phyloP scores from a whole-genome alignment of 2,888 invertebrate genomes.

The Calliscelio sp. region DNA sequence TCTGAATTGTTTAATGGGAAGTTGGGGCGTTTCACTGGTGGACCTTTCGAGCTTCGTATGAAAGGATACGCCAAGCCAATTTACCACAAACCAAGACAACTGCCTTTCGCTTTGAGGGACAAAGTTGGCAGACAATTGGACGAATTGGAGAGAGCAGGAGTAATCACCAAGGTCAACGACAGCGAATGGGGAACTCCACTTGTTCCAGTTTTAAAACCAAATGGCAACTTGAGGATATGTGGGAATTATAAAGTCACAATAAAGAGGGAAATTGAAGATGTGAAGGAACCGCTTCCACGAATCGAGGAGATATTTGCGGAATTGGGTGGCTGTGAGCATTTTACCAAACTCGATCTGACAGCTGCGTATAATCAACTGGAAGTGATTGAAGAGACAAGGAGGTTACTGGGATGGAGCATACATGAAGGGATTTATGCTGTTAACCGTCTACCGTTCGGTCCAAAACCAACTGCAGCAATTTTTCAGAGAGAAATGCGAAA shows the following conservation, averaged over 20 bases:
- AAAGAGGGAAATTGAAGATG: constrained; percentile 75
- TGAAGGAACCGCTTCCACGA: constrained; percentile 77
- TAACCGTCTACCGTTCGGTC: constrained; percentile 81
- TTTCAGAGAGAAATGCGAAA: constrained; percentile 81
- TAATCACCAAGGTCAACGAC: constrained; percentile 31
- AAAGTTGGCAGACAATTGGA: constrained; percentile 52
- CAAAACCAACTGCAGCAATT: constrained; percentile 82
- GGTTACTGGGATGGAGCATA: constrained; percentile 79
- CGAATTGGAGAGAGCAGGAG: constrained; percentile 45
- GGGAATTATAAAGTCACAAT: constrained; percentile 78
- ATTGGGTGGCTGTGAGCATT: constrained; percentile 67
- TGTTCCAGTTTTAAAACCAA: constrained; percentile 45
- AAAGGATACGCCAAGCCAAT: constrained; percentile 49
- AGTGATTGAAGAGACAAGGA: constrained; percentile 77
- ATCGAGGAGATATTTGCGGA: constrained; percentile 78
- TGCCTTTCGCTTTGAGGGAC: constrained; percentile 67
- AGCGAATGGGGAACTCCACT: constrained; percentile 72
- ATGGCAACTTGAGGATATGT: constrained; percentile 67
- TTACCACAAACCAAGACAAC: constrained; percentile 62
- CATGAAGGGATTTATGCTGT: constrained; percentile 74
- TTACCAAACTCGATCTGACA: constrained; percentile 77
- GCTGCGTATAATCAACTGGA: constrained; percentile 82
- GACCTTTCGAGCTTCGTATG: constrained; percentile 59
- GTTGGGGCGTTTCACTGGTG: constrained; percentile 63
- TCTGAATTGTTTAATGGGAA: constrained; percentile 53